phyloP scores from a whole-genome alignment of 2,113 vertebrate genomes.

The Nothoprocta pentlandii region DNA sequence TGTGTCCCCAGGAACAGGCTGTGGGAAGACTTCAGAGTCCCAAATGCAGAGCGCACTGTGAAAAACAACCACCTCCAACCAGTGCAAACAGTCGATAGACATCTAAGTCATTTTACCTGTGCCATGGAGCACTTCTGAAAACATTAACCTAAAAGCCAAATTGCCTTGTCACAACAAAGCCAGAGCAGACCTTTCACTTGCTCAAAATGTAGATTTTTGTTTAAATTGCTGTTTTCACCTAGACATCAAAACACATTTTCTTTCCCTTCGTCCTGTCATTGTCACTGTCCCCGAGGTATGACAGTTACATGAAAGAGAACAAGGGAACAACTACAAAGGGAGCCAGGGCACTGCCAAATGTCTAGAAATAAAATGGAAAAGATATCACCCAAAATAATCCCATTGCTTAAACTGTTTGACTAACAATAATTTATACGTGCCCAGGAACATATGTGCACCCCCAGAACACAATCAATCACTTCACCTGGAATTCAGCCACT shows the following conservation, averaged over 20 bases:
- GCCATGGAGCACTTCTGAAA: background rate
- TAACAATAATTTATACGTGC: slow-evolving; percentile 70
- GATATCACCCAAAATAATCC: slow-evolving; percentile 52
- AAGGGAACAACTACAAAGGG: slow-evolving; percentile 28
- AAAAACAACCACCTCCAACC: background rate
- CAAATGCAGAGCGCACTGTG: background rate
- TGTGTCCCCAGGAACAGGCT: background rate
- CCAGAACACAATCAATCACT: slow-evolving; percentile 71
- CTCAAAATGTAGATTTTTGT: background rate
- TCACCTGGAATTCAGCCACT: slow-evolving; percentile 71
- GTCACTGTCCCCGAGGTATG: background rate
- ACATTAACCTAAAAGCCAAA: background rate
- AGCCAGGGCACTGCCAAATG: slow-evolving; percentile 11
- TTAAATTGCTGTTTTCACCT: background rate
- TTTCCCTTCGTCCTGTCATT: slow-evolving; percentile 4
- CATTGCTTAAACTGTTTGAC: slow-evolving; percentile 48
- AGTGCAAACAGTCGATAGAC: background rate
- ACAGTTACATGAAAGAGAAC: slow-evolving; percentile 32
- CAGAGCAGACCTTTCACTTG: background rate
- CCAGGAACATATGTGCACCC: slow-evolving; percentile 71
- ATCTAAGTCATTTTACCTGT: background rate
- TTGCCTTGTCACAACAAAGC: background rate
- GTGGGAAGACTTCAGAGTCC: background rate
- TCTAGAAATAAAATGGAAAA: slow-evolving; percentile 55
- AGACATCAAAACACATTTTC: slow-evolving; percentile 5